Evolutionary conservation across 2,113 vertebrate genomes (phyloP).

Genomic region (Carettochelys insculpta): DNA sequence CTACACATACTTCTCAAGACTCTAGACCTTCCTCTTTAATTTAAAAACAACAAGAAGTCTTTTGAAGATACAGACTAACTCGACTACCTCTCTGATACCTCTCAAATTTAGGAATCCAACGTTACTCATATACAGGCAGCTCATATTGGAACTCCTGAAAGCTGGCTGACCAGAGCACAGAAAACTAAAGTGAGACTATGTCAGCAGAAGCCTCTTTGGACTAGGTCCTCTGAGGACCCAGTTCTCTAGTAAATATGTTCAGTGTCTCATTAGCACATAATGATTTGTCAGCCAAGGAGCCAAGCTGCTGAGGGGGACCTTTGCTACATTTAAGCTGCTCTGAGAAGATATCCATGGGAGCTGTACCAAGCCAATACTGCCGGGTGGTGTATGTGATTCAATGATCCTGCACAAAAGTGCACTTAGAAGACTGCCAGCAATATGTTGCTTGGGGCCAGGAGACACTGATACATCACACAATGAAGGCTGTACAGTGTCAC

Average conservation of each 20-base stretch:
- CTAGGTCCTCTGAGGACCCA: background rate
- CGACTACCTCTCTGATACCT: too few relatives aligned
- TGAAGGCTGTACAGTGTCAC: background rate
- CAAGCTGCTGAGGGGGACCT: background rate
- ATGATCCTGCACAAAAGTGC: background rate
- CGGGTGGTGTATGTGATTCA: background rate
- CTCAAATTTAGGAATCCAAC: background rate
- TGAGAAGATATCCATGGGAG: background rate
- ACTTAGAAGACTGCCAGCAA: background rate
- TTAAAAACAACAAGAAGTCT: too few relatives aligned
- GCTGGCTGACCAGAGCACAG: background rate
- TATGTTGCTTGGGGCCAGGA: background rate
- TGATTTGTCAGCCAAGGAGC: background rate
- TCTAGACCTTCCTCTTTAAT: background rate
- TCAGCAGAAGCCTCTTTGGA: background rate
- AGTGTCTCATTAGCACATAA: background rate
- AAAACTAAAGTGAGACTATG: background rate
- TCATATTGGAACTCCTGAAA: background rate
- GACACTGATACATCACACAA: background rate
- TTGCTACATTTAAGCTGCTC: background rate
- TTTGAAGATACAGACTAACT: too few relatives aligned
- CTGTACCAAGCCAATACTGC: background rate
- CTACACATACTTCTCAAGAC: background rate
- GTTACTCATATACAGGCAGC: background rate
- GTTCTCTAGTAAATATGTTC: background rate